Conservation (phyloP, 1,140 invertebrate species). For the Seison nebaliae region DNA sequence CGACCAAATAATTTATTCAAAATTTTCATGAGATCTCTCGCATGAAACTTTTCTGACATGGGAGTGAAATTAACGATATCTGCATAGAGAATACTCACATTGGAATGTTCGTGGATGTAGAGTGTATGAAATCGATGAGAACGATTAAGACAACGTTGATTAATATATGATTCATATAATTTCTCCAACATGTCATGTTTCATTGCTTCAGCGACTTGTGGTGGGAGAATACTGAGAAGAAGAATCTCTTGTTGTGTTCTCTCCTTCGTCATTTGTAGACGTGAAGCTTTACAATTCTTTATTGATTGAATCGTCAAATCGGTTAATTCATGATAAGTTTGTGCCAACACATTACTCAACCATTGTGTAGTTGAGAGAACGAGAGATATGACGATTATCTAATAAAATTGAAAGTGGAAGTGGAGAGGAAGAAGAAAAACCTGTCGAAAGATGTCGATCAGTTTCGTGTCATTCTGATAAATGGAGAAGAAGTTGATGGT, state of each 20-base stretch:
- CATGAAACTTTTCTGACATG: conserved; percentile 45
- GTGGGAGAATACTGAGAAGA: not conserved
- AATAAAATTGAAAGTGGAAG: too few relatives aligned
- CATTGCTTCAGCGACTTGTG: not conserved
- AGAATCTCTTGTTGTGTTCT: not conserved
- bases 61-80: conserved; percentile 89
- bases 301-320: not conserved
- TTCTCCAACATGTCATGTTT: not conserved
- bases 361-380: too few relatives aligned
- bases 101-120: conserved; percentile 2
- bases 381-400: too few relatives aligned
- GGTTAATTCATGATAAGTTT: too few relatives aligned
- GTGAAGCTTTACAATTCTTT: not conserved
- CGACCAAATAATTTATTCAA: conserved; percentile 11
- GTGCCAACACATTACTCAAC: too few relatives aligned
- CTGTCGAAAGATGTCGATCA: too few relatives aligned
- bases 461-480: too few relatives aligned
- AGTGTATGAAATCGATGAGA: not conserved
- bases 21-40: conserved; percentile 11
- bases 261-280: not conserved
- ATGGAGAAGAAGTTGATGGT: too few relatives aligned
- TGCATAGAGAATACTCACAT: conserved; percentile 56
- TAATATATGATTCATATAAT: not conserved
- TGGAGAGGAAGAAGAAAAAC: too few relatives aligned
- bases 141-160: not conserved